phyloP scores from a whole-genome alignment of 2,113 vertebrate species.

The Cololabis saira region DNA sequence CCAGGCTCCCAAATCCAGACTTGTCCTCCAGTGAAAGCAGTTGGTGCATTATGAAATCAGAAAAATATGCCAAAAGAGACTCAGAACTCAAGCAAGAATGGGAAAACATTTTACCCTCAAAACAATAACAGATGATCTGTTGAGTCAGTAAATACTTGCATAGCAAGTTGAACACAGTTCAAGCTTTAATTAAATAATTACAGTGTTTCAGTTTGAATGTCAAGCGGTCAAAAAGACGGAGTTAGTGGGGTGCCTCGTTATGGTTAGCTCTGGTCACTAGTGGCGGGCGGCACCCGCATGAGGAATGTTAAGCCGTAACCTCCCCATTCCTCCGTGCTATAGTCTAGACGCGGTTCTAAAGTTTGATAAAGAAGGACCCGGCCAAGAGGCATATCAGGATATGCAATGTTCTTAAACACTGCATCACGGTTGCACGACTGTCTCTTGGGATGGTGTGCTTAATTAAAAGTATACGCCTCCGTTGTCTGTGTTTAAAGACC shows the following conservation, averaged over 20 bases:
- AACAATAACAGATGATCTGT: too few relatives aligned
- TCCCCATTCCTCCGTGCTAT: slow-evolving; percentile 40
- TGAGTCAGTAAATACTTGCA: too few relatives aligned
- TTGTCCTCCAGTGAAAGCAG: too few relatives aligned
- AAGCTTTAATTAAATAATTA: too few relatives aligned
- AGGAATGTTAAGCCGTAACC: slow-evolving; percentile 64
- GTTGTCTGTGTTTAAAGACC: background rate
- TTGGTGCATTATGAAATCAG: too few relatives aligned
- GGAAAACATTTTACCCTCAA: too few relatives aligned
- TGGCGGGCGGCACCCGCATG: slow-evolving; percentile 38
- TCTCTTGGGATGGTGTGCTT: background rate
- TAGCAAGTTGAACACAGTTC: too few relatives aligned
- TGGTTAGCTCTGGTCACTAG: slow-evolving; percentile 21
- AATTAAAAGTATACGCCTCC: slow-evolving; percentile 7
- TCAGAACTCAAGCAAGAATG: too few relatives aligned
- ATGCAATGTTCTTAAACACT: slow-evolving; percentile 19
- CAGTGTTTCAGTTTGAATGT: too few relatives aligned
- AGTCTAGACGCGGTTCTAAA: slow-evolving; percentile 38
- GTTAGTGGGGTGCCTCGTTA: slow-evolving; percentile 51
- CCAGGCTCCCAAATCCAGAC: too few relatives aligned
- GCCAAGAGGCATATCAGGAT: slow-evolving; percentile 19
- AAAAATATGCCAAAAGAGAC: too few relatives aligned
- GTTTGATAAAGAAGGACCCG: background rate
- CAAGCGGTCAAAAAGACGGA: slow-evolving; percentile 38
- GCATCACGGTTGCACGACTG: slow-evolving; percentile 1